phyloP scores from a whole-genome alignment of 2,797 vertebrate species.

The Holocentrus rufus region DNA sequence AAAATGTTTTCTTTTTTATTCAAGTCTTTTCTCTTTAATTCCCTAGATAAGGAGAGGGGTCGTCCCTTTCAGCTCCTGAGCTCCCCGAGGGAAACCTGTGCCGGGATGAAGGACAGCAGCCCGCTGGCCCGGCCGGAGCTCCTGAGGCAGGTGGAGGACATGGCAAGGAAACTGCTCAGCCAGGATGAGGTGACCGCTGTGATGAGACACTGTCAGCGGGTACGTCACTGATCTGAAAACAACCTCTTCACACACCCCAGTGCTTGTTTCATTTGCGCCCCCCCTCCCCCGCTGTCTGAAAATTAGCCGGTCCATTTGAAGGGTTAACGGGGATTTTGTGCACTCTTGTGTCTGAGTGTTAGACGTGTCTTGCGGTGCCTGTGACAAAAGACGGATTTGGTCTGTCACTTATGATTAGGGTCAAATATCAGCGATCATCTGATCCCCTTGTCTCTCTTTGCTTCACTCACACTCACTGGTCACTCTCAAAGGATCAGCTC shows the following conservation, averaged over 20 bases:
- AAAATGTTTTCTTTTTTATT: too few species aligned
- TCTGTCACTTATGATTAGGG: slow-evolving; percentile 62
- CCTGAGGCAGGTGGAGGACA: slow-evolving; percentile 87
- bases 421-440: slow-evolving; percentile 56
- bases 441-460: slow-evolving; percentile 39
- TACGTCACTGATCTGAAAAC: slow-evolving; percentile 66
- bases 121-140: slow-evolving; percentile 77
- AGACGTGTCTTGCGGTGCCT: slow-evolving; percentile 41
- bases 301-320: slow-evolving; percentile 9
- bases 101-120: slow-evolving; percentile 73
- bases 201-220: slow-evolving; percentile 93
- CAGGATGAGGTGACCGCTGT: slow-evolving; percentile 90
- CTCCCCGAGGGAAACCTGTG: slow-evolving; percentile 77
- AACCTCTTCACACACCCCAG: slow-evolving; percentile 8
- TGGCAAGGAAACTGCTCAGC: slow-evolving; percentile 87
- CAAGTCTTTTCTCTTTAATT: background rate
- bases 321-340: slow-evolving; percentile 5
- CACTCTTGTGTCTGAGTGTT: slow-evolving; percentile 36
- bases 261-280: background rate
- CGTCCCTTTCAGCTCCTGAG: slow-evolving; percentile 77
- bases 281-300: slow-evolving; percentile 25
- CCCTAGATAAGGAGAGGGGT: slow-evolving; percentile 75
- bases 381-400: slow-evolving; percentile 60
- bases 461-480: slow-evolving; percentile 17
- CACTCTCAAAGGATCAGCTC: slow-evolving; percentile 36